Conservation (phyloP, 2,113 vertebrate genomes). For the Hippocampus zosterae region DNA sequence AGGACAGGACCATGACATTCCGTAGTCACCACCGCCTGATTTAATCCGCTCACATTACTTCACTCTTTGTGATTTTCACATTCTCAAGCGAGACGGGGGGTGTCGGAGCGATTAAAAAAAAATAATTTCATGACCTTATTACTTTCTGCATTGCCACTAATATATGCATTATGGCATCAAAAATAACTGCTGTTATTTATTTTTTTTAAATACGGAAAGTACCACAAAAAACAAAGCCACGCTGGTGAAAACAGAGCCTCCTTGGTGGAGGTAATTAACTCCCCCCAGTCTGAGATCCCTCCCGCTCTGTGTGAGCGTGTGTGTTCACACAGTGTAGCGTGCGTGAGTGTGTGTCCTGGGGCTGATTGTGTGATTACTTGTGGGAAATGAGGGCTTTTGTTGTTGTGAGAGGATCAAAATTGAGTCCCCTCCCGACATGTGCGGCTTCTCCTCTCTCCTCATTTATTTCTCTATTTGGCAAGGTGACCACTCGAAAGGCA, state of each 20-base stretch:
- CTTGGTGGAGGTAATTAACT: slow-evolving; percentile 41
- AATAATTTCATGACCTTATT: not conserved
- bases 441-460: slow-evolving; percentile 12
- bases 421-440: slow-evolving; percentile 15
- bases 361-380: slow-evolving; percentile 41
- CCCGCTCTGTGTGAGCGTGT: not conserved
- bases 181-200: not conserved
- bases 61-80: not conserved
- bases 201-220: not conserved
- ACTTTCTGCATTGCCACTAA: not conserved
- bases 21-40: not conserved
- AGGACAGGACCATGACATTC: too few relatives aligned
- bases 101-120: not conserved
- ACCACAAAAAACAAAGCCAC: slow-evolving; percentile 9
- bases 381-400: slow-evolving; percentile 31
- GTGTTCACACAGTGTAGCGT: slow-evolving; percentile 12
- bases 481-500: slow-evolving; percentile 18
- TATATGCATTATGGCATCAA: not conserved
- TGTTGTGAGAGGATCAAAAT: slow-evolving; percentile 34
- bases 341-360: slow-evolving; percentile 20
- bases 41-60: not conserved
- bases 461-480: slow-evolving; percentile 14
- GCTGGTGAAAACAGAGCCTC: not conserved
- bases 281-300: slow-evolving; percentile 8
- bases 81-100: not conserved